phyloP scores from a whole-genome alignment of 2,797 vertebrate species.

The Muraenolepis orangiensis region DNA sequence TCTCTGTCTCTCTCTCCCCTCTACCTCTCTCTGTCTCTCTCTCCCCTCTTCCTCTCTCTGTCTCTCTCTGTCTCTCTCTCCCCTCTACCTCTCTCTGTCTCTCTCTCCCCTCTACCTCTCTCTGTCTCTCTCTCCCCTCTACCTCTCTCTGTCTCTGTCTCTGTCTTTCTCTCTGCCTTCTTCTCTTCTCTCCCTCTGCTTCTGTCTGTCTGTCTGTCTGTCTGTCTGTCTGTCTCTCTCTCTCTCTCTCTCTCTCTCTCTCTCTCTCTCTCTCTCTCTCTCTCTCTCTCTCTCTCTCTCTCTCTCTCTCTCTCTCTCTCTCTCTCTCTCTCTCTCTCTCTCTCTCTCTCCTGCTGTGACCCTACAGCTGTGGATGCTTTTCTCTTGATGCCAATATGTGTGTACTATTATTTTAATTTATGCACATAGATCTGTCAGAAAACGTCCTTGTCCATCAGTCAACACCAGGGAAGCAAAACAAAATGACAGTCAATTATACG shows the following conservation, averaged over 20 bases:
- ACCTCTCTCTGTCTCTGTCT: neutral
- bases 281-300: neutral
- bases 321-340: neutral
- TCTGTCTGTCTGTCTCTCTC: neutral
- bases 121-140: neutral
- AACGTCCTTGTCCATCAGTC: neutral
- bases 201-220: no score
- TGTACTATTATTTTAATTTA: no score
- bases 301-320: neutral
- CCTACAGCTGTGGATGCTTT: no score
- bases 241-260: neutral
- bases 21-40: no score
- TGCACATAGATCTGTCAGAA: no score
- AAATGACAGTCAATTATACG: neutral
- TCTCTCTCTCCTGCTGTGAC: no score
- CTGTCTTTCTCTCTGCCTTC: neutral
- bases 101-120: neutral
- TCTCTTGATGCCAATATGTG: no score
- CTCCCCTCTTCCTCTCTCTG: neutral
- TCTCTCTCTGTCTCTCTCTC: neutral
- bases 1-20: no score
- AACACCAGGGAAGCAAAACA: neutral
- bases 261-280: neutral
- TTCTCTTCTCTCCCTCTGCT: neutral
- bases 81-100: neutral